Conservation (phyloP, 2,113 vertebrate species). For the Pachycephala philippinensis region DNA sequence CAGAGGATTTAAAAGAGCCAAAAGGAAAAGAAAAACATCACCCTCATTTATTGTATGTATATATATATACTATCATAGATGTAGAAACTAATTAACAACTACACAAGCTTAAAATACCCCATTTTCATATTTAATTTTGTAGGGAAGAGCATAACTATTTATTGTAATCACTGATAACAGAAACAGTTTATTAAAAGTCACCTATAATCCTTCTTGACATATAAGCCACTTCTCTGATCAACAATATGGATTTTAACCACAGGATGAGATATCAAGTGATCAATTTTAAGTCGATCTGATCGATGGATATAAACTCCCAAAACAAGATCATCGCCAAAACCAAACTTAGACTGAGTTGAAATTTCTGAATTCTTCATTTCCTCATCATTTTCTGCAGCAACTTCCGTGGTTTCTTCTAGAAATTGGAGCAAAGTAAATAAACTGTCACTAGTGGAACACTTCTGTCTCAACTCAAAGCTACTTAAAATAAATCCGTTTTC, state of each 20-base stretch:
- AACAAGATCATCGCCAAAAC: constrained; percentile 82
- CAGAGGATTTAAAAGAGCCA: not conserved
- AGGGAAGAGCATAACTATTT: not conserved
- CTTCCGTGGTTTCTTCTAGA: constrained; percentile 58
- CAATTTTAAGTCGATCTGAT: constrained; percentile 85
- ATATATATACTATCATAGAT: not conserved
- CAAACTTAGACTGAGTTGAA: constrained; percentile 49
- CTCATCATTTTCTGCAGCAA: constrained; percentile 35
- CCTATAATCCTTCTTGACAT: constrained; percentile 90
- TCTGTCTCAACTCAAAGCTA: not conserved
- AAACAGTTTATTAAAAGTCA: constrained; percentile 60
- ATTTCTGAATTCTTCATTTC: constrained; percentile 64
- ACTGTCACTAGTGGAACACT: not conserved
- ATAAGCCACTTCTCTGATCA: constrained; percentile 84
- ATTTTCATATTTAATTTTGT: not conserved
- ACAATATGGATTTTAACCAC: constrained; percentile 93
- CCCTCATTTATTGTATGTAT: not conserved
- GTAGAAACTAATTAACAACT: not conserved
- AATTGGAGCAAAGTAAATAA: not conserved
- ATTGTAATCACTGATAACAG: not conserved
- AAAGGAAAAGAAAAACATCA: not conserved
- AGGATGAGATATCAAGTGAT: constrained; percentile 86
- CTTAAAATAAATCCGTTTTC: not conserved
- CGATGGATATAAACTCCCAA: constrained; percentile 89
- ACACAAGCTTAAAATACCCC: not conserved